phyloP scores from a whole-genome alignment of 2,888 invertebrate genomes.

The Drosophila dives region DNA sequence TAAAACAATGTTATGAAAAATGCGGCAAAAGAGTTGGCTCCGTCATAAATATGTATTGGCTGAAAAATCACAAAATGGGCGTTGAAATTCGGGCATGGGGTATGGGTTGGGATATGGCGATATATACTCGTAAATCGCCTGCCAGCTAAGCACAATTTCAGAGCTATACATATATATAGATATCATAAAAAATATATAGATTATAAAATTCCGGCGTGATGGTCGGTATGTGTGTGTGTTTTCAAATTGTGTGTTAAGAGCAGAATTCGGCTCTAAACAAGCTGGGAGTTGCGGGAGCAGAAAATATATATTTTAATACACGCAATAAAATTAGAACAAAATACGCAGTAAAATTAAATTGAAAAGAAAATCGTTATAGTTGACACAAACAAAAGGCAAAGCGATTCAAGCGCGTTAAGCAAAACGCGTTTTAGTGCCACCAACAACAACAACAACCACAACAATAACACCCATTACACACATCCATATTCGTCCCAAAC shows the following conservation, averaged over 20 bases:
- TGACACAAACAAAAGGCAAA: conserved; percentile 61
- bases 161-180: conserved; percentile 57
- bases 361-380: conserved; percentile 80
- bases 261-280: conserved; percentile 34
- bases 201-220: conserved; percentile 48
- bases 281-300: conserved; percentile 13
- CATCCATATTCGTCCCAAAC: conserved; percentile 39
- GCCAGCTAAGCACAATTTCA: conserved; percentile 77
- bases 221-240: conserved; percentile 19
- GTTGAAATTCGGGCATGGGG: background rate
- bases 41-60: conserved; percentile 64
- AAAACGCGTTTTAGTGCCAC: conserved; percentile 73
- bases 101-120: conserved; percentile 12
- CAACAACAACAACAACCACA: conserved; percentile 29
- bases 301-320: conserved; percentile 64
- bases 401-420: conserved; percentile 75
- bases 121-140: conserved; percentile 66
- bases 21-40: conserved; percentile 61
- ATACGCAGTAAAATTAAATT: conserved; percentile 79
- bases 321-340: conserved; percentile 78
- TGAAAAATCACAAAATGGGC: conserved; percentile 32
- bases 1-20: conserved; percentile 62
- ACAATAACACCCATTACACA: conserved; percentile 24
- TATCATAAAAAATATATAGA: conserved; percentile 78
- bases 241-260: conserved; percentile 74